A percentile compares a stretch with the other conserved stretches of the same genome.
Conservation (phyloP, 2,113 vertebrate genomes). For the Pygoscelis adeliae region DNA sequence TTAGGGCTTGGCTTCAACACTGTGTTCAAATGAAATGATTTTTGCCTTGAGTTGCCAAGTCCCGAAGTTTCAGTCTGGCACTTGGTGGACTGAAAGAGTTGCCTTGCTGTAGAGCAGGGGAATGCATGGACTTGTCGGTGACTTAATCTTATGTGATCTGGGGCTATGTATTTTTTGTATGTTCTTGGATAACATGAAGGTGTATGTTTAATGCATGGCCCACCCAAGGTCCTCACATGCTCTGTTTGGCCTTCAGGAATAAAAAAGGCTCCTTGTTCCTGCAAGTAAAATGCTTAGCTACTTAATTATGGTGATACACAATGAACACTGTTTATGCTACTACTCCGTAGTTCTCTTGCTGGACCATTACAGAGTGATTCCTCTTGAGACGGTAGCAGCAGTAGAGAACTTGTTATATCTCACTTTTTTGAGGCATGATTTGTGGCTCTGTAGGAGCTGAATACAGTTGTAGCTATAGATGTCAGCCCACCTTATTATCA, state of each 20-base stretch:
- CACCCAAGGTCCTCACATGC: not conserved
- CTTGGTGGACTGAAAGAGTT: not conserved
- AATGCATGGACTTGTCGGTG: not conserved
- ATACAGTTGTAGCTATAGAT: not conserved
- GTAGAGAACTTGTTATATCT: not conserved
- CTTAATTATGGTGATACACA: not conserved
- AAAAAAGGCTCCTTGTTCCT: not conserved
- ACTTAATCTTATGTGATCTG: not conserved
- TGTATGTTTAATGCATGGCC: not conserved
- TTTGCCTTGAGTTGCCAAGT: not conserved
- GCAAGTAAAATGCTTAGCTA: not conserved
- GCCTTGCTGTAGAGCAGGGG: not conserved
- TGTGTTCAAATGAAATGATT: not conserved
- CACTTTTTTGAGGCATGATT: not conserved
- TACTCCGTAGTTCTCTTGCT: not conserved
- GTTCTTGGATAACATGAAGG: not conserved
- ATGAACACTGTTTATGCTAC: not conserved
- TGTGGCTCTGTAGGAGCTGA: not conserved
- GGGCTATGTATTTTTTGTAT: not conserved
- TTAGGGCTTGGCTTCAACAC: not conserved
- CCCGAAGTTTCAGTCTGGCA: not conserved
- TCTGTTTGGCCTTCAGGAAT: not conserved
- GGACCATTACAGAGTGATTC: not conserved
- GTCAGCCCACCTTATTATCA: not conserved
- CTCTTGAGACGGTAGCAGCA: not conserved